Percentiles rank a stretch among this genome's conserved stretches.
Evolutionary conservation across 2,797 vertebrate genomes (phyloP).

Genomic region (Sphaeramia orbicularis): DNA sequence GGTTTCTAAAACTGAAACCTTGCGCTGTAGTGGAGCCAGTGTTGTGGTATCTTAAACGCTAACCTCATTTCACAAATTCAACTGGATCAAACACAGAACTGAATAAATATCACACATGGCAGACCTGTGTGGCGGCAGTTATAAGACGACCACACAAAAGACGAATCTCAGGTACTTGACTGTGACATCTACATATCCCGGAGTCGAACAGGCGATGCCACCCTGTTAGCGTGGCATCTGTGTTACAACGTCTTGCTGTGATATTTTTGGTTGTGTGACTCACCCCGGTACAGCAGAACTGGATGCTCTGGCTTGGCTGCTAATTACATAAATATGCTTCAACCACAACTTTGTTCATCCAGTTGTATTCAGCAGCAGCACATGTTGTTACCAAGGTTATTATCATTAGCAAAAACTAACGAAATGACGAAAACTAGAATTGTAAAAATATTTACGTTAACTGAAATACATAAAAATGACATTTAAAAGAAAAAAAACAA

Average conservation of each 20-base stretch:
- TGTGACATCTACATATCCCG: constrained; percentile 49
- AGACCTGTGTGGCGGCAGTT: constrained; percentile 22
- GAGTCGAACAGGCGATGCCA: constrained; percentile 41
- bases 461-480: too few relatives aligned
- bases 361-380: too few relatives aligned
- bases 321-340: constrained; percentile 59
- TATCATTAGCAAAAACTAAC: too few relatives aligned
- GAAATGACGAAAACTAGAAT: too few relatives aligned
- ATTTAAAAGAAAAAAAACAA: too few relatives aligned
- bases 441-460: too few relatives aligned
- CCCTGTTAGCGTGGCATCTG: constrained; percentile 49
- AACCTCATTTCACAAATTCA: constrained; percentile 16
- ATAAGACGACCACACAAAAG: constrained; percentile 66
- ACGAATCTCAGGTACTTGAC: constrained; percentile 52
- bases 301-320: constrained; percentile 30
- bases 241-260: constrained; percentile 40
- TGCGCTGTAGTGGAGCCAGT: constrained; percentile 8
- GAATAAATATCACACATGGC: constrained; percentile 28
- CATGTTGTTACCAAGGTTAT: too few relatives aligned
- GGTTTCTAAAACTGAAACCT: constrained; percentile 39
- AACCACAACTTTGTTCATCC: constrained; percentile 8
- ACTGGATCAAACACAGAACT: constrained; percentile 26
- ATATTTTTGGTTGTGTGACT: constrained; percentile 70
- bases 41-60: constrained; percentile 9
- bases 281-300: constrained; percentile 46